Conservation (phyloP, 2,797 vertebrate species). For the Gymnoscopelus braueri region DNA sequence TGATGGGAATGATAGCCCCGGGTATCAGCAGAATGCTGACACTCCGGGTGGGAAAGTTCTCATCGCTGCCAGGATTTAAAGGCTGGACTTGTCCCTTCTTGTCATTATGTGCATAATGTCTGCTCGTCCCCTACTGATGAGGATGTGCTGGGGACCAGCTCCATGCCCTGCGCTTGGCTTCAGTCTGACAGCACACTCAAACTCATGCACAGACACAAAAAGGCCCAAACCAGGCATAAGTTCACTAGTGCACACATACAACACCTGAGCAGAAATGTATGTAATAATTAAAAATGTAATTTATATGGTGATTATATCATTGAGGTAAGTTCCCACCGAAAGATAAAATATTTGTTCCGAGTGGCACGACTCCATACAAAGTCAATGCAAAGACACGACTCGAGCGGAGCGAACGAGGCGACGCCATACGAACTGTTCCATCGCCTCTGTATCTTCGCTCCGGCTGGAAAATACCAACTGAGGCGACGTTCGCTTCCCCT, state of each 20-base stretch:
- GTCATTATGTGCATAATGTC: slow-evolving; percentile 64
- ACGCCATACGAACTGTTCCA: no score
- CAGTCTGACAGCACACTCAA: slow-evolving; percentile 11
- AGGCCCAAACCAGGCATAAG: not conserved
- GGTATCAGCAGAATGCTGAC: slow-evolving; percentile 26
- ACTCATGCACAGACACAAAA: slow-evolving; percentile 6
- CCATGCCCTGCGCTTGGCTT: slow-evolving; percentile 30
- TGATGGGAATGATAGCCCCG: slow-evolving; percentile 18
- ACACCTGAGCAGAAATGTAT: no score
- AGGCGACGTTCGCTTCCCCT: no score
- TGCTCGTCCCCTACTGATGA: slow-evolving; percentile 36
- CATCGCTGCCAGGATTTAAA: slow-evolving; percentile 25
- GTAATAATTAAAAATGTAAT: no score
- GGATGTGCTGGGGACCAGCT: slow-evolving; percentile 33
- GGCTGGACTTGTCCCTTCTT: slow-evolving; percentile 54
- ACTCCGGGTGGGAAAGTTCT: slow-evolving; percentile 29
- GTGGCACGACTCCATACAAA: no score
- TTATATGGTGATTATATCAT: no score
- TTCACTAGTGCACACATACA: not conserved
- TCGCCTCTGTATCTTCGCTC: no score
- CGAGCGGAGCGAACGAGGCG: no score
- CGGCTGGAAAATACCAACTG: no score
- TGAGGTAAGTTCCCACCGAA: no score
- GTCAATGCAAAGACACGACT: no score
- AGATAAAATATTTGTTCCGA: no score